Conservation (phyloP, 2,797 vertebrate genomes). For the Vireo griseus region DNA sequence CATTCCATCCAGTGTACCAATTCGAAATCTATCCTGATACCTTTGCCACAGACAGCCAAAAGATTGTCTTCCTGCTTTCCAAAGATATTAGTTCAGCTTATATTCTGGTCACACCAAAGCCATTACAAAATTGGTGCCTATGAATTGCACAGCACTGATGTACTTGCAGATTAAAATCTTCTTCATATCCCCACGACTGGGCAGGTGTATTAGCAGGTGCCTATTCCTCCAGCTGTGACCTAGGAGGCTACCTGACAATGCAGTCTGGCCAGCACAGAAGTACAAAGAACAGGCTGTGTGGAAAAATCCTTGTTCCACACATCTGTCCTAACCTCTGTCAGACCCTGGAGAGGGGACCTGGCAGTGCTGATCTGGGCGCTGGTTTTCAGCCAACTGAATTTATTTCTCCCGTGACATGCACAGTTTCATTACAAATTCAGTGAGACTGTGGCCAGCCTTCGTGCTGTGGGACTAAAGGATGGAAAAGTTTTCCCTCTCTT, state of each 20-base stretch:
- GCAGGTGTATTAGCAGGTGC: not conserved
- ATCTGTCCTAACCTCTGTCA: not conserved
- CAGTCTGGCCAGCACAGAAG: not conserved
- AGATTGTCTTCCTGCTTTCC: not conserved
- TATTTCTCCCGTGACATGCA: not conserved
- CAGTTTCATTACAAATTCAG: not conserved
- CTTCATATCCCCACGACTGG: not conserved
- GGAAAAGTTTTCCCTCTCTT: not conserved
- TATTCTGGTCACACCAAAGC: not conserved
- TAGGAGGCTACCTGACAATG: not conserved
- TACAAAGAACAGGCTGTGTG: not conserved
- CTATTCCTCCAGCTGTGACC: not conserved
- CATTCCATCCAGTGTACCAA: not conserved
- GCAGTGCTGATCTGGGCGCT: not conserved
- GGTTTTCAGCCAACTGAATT: not conserved
- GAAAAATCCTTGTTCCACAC: not conserved
- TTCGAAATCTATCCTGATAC: not conserved
- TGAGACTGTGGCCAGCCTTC: not conserved
- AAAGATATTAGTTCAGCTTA: not conserved
- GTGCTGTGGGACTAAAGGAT: not conserved
- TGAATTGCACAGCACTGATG: not conserved
- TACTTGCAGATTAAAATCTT: not conserved
- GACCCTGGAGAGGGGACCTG: rapidly evolving
- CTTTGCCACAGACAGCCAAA: not conserved
- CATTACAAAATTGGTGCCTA: not conserved